Percentiles rank a stretch among this genome's conserved stretches.
Conservation (phyloP, 2,113 vertebrate genomes). For the Gila orcuttii region DNA sequence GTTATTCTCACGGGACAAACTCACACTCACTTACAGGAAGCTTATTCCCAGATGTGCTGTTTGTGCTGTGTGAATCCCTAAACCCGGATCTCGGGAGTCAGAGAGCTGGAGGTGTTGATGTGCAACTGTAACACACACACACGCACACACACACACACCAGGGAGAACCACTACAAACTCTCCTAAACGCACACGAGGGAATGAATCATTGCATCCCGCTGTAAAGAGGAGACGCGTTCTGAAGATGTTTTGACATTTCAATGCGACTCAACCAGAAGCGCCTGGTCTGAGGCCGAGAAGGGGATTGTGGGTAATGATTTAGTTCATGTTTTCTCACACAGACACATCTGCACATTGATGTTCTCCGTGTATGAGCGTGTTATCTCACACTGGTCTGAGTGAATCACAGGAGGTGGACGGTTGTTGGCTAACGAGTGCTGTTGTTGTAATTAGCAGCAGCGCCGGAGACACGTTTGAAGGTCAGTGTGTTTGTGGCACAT, state of each 20-base stretch:
- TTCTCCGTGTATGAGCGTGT: conserved; percentile 1
- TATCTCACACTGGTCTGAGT: background rate
- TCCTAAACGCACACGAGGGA: conserved; percentile 62
- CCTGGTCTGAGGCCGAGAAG: background rate
- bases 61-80: conserved; percentile 63
- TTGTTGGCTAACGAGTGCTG: conserved; percentile 62
- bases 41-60: conserved; percentile 59
- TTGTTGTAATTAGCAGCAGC: conserved; percentile 62
- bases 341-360: conserved; percentile 20
- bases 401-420: conserved; percentile 57
- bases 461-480: conserved; percentile 51
- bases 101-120: conserved; percentile 69
- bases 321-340: background rate
- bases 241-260: background rate
- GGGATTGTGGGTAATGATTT: conserved; percentile 9
- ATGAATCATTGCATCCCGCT: background rate
- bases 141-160: background rate
- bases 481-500: conserved; percentile 21
- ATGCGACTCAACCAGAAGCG: background rate
- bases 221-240: background rate
- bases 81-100: conserved; percentile 49
- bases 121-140: conserved; percentile 52
- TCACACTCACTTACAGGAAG: conserved; percentile 1
- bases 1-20: conserved; percentile 10
- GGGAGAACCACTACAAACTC: conserved; percentile 49